These are phyloP conservation scores for Phyto melanocephala DNA, from an alignment of 2,888 invertebrate genomes.

Conservation along the genomic window DNA sequence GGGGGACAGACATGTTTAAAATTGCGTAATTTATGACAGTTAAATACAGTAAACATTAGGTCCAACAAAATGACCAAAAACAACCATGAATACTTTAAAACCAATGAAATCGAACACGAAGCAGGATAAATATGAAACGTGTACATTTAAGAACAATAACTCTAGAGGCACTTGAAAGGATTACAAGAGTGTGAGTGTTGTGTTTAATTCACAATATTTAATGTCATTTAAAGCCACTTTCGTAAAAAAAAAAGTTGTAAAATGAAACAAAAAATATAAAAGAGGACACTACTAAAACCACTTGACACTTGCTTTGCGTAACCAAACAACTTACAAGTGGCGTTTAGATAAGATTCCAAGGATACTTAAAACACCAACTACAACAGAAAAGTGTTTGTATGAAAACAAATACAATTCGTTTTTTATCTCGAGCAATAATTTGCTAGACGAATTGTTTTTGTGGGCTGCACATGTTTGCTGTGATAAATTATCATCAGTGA, in stretches of 20 bases:
- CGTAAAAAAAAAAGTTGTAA: conserved; percentile 24
- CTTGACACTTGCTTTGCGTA: conserved; percentile 51
- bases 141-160: not conserved
- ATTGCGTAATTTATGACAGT: conserved; percentile 61
- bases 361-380: conserved; percentile 29
- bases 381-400: not conserved
- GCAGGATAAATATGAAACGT: conserved; percentile 4
- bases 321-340: conserved; percentile 51
- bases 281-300: conserved; percentile 19
- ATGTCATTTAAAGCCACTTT: conserved; percentile 54
- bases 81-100: conserved; percentile 13
- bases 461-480: conserved; percentile 78
- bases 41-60: conserved; percentile 58
- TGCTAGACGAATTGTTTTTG: conserved; percentile 68
- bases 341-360: conserved; percentile 41
- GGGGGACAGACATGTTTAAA: conserved; percentile 28
- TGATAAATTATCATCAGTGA: conserved; percentile 75
- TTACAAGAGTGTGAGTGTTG: not conserved
- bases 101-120: conserved; percentile 52
- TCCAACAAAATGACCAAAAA: conserved; percentile 29
- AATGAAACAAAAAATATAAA: not conserved
- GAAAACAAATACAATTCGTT: not conserved
- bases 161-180: conserved; percentile 31
- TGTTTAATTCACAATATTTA: not conserved
- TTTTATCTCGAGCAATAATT: conserved; percentile 19